Conservation (phyloP, 2,797 vertebrate genomes). For the Pseudochirops cupreus region DNA sequence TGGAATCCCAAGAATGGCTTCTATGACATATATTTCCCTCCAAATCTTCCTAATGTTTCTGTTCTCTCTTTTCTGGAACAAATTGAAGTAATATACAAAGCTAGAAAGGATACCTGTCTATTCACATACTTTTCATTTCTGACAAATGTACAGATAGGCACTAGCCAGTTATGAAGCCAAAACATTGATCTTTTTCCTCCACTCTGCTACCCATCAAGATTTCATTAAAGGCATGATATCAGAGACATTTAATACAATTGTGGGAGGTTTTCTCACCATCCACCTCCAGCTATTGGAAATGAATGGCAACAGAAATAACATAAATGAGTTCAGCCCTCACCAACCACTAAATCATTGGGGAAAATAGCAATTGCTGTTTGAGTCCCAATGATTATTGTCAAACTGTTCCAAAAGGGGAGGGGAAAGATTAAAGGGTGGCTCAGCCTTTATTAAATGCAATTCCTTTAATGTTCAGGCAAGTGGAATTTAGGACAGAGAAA, state of each 20-base stretch:
- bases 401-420: constrained; percentile 39
- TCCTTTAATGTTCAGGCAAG: neutral
- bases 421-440: constrained; percentile 40
- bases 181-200: constrained; percentile 55
- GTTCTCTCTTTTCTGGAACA: constrained; percentile 58
- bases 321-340: constrained; percentile 54
- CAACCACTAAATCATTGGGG: constrained; percentile 42
- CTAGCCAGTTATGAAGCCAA: constrained; percentile 61
- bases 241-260: constrained; percentile 18
- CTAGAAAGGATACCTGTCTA: constrained; percentile 66
- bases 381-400: constrained; percentile 52
- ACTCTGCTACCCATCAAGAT: constrained; percentile 17
- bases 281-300: neutral
- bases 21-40: constrained; percentile 62
- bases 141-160: constrained; percentile 29
- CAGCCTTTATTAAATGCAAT: neutral
- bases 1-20: constrained; percentile 72
- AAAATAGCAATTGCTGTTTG: constrained; percentile 38
- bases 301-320: constrained; percentile 27
- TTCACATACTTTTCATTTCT: constrained; percentile 70
- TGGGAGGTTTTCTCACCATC: constrained; percentile 27
- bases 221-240: constrained; percentile 59
- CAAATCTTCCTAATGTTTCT: constrained; percentile 58
- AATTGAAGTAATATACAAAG: constrained; percentile 73
- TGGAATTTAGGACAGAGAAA: neutral